phyloP scores from a whole-genome alignment of 2,888 invertebrate species.

The Mellilla xanthometata region DNA sequence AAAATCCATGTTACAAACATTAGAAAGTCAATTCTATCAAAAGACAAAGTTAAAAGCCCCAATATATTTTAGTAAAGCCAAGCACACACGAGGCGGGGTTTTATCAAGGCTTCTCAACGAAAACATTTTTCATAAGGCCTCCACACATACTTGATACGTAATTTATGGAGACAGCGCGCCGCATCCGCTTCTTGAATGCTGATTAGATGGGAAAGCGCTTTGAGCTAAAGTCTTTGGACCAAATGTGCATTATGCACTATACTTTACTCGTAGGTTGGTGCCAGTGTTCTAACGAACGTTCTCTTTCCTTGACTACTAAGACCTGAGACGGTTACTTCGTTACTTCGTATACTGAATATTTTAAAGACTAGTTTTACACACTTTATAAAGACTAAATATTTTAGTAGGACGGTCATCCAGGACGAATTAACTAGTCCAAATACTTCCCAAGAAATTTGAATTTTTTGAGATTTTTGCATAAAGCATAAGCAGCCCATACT shows the following conservation, averaged over 20 bases:
- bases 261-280: conserved; percentile 4
- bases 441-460: no score
- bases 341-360: no score
- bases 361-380: no score
- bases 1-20: no score
- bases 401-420: no score
- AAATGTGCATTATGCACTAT: conserved; percentile 32
- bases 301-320: not conserved
- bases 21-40: no score
- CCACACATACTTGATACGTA: conserved; percentile 74
- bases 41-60: no score
- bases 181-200: conserved; percentile 68
- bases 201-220: conserved; percentile 59
- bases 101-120: conserved; percentile 52
- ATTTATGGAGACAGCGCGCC: conserved; percentile 75
- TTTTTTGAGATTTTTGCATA: no score
- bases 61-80: conserved; percentile 41
- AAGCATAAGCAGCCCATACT: no score
- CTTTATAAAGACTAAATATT: no score
- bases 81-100: conserved; percentile 41
- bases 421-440: no score
- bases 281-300: not conserved
- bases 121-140: conserved; percentile 78
- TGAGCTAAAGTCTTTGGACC: conserved; percentile 40
- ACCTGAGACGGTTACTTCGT: no score